Evolutionary conservation across 2,113 vertebrate genomes (phyloP).

Genomic region (Spermophilus dauricus): DNA sequence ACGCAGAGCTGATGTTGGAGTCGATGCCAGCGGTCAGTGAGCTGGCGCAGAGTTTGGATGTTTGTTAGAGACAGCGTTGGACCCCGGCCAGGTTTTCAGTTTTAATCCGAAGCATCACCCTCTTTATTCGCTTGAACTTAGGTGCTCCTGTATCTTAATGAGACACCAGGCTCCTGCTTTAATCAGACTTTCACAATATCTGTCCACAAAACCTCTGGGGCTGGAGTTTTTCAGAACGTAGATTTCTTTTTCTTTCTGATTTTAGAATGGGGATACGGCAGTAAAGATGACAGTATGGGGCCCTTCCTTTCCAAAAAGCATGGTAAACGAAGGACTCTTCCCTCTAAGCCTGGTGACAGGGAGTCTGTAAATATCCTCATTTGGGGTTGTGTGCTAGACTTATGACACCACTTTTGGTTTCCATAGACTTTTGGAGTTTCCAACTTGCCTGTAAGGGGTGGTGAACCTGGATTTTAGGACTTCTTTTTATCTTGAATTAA

Average conservation of each 20-base stretch:
- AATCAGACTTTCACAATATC: neutral
- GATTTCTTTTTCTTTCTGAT: neutral
- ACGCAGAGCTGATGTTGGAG: neutral
- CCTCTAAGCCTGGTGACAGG: accelerated
- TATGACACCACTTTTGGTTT: neutral
- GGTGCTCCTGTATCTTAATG: constrained; percentile 46
- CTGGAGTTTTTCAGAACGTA: constrained; percentile 2
- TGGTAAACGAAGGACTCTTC: accelerated
- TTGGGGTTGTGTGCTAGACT: accelerated
- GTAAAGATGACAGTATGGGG: neutral
- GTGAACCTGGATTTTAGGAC: neutral
- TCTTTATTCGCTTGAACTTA: neutral
- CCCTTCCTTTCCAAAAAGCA: neutral
- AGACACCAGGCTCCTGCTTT: neutral
- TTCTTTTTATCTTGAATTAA: no score
- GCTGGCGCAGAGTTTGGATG: neutral
- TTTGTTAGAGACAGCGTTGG: neutral
- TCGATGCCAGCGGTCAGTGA: neutral
- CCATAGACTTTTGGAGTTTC: neutral
- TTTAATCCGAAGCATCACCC: neutral
- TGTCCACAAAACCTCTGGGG: neutral
- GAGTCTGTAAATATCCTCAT: accelerated
- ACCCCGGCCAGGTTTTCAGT: neutral
- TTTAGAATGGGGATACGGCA: neutral
- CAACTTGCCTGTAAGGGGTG: neutral